phyloP scores from a whole-genome alignment of 1,140 invertebrate genomes.

The Oreohelix idahoensis region DNA sequence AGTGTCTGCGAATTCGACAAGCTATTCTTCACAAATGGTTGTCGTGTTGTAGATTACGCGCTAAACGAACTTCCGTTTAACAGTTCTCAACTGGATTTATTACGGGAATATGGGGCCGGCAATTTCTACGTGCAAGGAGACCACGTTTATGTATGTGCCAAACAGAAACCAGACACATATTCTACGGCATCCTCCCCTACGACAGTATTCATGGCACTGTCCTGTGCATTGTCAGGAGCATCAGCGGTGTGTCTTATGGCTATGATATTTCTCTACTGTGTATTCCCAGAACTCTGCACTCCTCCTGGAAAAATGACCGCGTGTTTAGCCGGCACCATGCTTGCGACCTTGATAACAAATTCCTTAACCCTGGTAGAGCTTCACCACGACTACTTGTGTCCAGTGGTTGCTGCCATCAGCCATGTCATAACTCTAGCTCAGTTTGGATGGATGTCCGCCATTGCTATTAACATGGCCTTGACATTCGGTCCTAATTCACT shows the following conservation, averaged over 20 bases:
- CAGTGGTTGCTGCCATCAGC: neutral
- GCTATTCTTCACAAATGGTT: neutral
- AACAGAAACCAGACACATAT: neutral
- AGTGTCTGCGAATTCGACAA: neutral
- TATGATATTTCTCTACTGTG: neutral
- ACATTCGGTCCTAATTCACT: neutral
- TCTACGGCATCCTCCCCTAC: too few relatives aligned
- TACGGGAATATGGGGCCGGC: neutral
- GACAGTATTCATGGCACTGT: neutral
- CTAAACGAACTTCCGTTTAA: neutral
- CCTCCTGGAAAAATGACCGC: conserved; percentile 13
- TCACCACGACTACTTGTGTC: neutral
- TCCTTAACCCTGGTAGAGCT: neutral
- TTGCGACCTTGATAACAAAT: neutral
- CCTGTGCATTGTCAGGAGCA: neutral
- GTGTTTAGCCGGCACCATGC: neutral
- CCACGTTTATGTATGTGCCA: neutral
- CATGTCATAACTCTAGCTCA: neutral
- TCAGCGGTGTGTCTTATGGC: neutral
- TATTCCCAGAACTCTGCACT: neutral
- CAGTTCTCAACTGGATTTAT: neutral
- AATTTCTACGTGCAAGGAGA: neutral
- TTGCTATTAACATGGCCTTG: neutral
- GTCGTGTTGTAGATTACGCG: neutral
- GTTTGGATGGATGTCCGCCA: neutral